Evolutionary conservation across 2,797 vertebrate species (phyloP).

Genomic region (Pempheris klunzingeri): DNA sequence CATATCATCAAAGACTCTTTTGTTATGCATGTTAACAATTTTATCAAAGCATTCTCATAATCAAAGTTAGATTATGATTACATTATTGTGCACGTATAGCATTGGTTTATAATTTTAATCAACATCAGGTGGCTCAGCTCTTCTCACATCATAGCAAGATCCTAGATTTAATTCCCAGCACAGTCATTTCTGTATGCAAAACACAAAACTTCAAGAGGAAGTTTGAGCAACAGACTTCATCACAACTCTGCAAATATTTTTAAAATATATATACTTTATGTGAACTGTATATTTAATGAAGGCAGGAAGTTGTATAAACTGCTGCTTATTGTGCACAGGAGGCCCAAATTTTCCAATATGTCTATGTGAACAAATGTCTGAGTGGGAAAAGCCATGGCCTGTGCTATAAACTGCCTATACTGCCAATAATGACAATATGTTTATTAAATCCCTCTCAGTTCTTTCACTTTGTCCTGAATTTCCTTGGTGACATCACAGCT

Average conservation of each 20-base stretch:
- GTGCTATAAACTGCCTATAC: not conserved
- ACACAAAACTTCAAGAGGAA: not conserved
- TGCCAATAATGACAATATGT: not conserved
- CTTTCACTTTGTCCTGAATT: constrained; percentile 1
- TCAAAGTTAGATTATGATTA: constrained; percentile 63
- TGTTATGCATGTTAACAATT: constrained; percentile 62
- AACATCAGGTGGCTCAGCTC: not conserved
- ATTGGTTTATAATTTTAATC: constrained; percentile 44
- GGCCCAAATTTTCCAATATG: not conserved
- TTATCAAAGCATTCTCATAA: constrained; percentile 63
- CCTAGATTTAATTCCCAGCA: not conserved
- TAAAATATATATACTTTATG: too few species aligned
- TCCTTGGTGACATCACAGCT: not conserved
- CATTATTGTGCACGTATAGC: constrained; percentile 42
- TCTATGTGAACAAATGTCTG: not conserved
- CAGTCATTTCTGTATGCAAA: not conserved
- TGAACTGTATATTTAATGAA: constrained; percentile 3
- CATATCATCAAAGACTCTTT: constrained; percentile 57
- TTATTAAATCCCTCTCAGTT: not conserved
- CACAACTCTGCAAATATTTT: not conserved
- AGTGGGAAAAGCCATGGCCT: not conserved
- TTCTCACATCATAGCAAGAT: not conserved
- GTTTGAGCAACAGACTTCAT: not conserved
- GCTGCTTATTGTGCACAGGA: not conserved
- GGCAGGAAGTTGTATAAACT: not conserved